Conservation (phyloP, 2,888 invertebrate genomes). For the Priocnemis perturbator region DNA sequence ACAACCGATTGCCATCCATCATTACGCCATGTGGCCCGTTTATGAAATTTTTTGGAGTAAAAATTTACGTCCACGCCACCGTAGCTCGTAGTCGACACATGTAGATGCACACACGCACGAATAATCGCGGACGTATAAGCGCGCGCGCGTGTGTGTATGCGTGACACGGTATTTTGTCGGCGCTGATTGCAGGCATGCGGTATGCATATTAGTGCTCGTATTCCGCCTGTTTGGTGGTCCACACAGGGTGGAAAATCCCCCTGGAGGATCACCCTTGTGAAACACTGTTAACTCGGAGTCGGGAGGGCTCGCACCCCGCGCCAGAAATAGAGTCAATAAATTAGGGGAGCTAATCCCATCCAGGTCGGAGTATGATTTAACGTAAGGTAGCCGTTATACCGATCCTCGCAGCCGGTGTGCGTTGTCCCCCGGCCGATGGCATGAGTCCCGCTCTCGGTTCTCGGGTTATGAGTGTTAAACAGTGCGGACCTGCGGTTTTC, state of each 20-base stretch:
- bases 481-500: conserved; percentile 27
- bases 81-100: no score
- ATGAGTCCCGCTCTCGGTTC: not conserved
- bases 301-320: conserved; percentile 28
- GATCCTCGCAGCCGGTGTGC: conserved; percentile 8
- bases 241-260: not conserved
- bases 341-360: conserved; percentile 62
- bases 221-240: conserved; percentile 4
- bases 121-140: no score
- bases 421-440: not conserved
- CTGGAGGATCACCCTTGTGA: conserved; percentile 24
- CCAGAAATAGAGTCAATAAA: conserved; percentile 53
- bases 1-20: no score
- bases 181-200: conserved; percentile 38
- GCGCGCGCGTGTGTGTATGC: no score
- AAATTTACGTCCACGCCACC: no score
- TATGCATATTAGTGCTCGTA: conserved; percentile 27
- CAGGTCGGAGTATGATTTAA: conserved; percentile 53
- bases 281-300: conserved; percentile 42
- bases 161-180: conserved; percentile 37
- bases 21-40: no score
- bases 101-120: no score
- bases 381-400: conserved; percentile 30
- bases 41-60: no score
- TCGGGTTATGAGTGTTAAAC: conserved; percentile 21